These are phyloP conservation scores for Pseudochirops corinnae DNA, from an alignment of 2,797 vertebrate genomes.

Conservation along the genomic window DNA sequence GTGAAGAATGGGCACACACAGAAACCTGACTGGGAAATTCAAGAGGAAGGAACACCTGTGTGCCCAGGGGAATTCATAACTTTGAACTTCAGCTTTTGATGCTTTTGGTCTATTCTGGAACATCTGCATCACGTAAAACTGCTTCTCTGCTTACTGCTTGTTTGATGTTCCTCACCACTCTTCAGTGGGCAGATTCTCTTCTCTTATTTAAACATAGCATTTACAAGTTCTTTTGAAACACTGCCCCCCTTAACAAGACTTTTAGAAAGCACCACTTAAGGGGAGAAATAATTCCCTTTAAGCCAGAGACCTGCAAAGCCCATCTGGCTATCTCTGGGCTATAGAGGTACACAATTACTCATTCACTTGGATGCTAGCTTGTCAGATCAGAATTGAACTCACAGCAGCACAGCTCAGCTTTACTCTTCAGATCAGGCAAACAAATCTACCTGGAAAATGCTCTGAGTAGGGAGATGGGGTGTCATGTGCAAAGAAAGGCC, in stretches of 20 bases:
- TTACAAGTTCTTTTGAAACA: neutral
- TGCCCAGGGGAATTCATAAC: neutral
- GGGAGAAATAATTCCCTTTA: no score
- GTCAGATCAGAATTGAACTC: no score
- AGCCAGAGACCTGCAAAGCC: no score
- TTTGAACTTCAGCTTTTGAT: neutral
- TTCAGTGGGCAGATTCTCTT: neutral
- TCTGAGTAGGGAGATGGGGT: neutral
- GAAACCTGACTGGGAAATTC: neutral
- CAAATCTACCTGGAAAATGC: neutral
- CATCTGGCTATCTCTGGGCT: no score
- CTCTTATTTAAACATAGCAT: no score
- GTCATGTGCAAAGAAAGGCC: neutral
- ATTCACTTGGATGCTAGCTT: no score
- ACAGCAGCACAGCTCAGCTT: no score
- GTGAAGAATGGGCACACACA: neutral
- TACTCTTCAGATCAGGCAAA: no score
- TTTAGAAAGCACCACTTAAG: no score
- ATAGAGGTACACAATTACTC: no score
- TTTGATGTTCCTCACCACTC: neutral
- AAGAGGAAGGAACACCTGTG: neutral
- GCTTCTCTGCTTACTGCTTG: neutral
- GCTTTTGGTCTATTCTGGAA: neutral
- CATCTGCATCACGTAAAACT: neutral
- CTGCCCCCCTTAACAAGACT: neutral